Percentiles rank a stretch among this genome's conserved stretches.
Evolutionary conservation across 2,113 vertebrate genomes (phyloP).

Genomic region (Brachyhypopomus occidentalis): DNA sequence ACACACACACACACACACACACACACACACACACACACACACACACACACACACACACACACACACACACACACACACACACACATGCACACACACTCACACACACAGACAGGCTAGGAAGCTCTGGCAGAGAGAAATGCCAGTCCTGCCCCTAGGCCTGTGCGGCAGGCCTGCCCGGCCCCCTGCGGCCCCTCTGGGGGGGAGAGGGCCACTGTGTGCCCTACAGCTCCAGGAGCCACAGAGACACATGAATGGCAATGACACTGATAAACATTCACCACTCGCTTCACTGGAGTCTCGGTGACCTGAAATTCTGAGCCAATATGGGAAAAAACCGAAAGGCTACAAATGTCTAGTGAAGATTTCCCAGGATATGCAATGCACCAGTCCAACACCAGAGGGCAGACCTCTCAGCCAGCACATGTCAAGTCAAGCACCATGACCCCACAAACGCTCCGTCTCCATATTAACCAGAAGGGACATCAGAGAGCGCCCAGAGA

Average conservation of each 20-base stretch:
- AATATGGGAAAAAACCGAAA: background rate
- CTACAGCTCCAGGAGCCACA: slow-evolving; percentile 21
- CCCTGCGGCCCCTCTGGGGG: background rate
- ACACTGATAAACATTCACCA: slow-evolving; percentile 43
- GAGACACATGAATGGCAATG: slow-evolving; percentile 47
- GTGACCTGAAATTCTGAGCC: background rate
- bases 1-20: background rate
- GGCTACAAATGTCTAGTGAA: background rate
- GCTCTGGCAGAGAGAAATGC: slow-evolving; percentile 31
- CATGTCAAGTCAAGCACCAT: slow-evolving; percentile 43
- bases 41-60: background rate
- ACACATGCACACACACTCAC: slow-evolving; percentile 3
- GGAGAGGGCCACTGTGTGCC: background rate
- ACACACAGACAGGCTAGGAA: slow-evolving; percentile 16
- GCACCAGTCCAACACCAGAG: slow-evolving; percentile 21
- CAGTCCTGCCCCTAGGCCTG: slow-evolving; percentile 35
- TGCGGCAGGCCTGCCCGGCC: slow-evolving; percentile 19
- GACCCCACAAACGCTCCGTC: slow-evolving; percentile 40
- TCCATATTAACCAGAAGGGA: slow-evolving; percentile 40
- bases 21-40: background rate
- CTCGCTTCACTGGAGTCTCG: background rate
- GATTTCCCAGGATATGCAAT: slow-evolving; percentile 17
- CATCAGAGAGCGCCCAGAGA: slow-evolving; percentile 3
- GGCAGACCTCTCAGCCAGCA: slow-evolving; percentile 25
- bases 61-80: background rate